Evolutionary conservation across 2,797 vertebrate species (phyloP).

Genomic region (Capromys pilorides): DNA sequence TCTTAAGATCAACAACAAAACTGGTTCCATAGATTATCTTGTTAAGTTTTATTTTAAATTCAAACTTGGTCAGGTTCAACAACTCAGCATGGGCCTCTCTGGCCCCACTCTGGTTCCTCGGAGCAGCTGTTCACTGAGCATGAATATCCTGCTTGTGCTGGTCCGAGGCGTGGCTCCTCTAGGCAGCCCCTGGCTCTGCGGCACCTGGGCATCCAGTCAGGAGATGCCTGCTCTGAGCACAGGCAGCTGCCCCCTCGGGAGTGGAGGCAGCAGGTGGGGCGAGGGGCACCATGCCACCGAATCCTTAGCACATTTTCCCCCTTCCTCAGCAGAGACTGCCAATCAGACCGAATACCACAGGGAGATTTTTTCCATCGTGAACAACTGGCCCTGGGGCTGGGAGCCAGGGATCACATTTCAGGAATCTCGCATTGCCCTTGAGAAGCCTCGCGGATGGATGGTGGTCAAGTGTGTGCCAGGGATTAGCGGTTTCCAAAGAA

Average conservation of each 20-base stretch:
- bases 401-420: constrained; percentile 66
- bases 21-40: not conserved
- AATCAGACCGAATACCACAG: constrained; percentile 65
- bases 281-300: constrained; percentile 56
- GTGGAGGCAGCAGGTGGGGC: constrained; percentile 76
- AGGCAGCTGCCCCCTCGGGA: constrained; percentile 74
- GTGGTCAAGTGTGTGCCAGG: constrained; percentile 55
- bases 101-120: constrained; percentile 21
- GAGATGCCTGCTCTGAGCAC: constrained; percentile 51
- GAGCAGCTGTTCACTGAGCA: constrained; percentile 70
- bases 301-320: constrained; percentile 62
- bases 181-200: constrained; percentile 53
- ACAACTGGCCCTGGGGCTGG: constrained; percentile 81
- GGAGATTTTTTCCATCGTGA: constrained; percentile 82
- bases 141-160: constrained; percentile 65
- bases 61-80: constrained; percentile 13
- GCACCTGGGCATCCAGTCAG: constrained; percentile 72
- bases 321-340: constrained; percentile 75
- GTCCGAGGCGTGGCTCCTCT: constrained; percentile 43
- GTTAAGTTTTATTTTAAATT: constrained; percentile 54
- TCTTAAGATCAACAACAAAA: not conserved
- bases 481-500: constrained; percentile 52
- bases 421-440: constrained; percentile 69
- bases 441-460: constrained; percentile 18
- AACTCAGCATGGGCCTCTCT: constrained; percentile 1